Base-by-base conservation (phyloP, 2,888 invertebrate genomes). In the Ellobium chinense region DNA sequence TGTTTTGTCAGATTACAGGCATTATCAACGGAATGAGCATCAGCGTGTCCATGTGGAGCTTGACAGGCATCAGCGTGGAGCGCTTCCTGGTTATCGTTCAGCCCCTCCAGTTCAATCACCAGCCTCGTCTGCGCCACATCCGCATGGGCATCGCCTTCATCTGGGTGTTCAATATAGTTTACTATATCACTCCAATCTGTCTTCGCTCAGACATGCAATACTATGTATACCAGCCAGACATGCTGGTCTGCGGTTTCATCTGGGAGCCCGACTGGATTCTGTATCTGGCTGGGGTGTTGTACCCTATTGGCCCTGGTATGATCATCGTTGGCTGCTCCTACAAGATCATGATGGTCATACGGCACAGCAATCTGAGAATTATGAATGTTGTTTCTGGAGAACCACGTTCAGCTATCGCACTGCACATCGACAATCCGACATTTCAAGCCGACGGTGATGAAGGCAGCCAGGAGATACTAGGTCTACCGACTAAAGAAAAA, bases 21-120 rank as follows among this genome's bases (percentile, higher is more conserved):
- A n/a, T 66, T 18, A 66, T 76, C 54, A 76, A 76, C 56, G 76
- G 76, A 12, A 62, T 76, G 65, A 62, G 63, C 68, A 76, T 76
- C 29, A 36, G 66, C 31, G 76, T 76, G 34, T 76, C 76, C 34
- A 34, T 66, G 39, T 76, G 76, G 76, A 66, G 76, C n/a, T 27
- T 76, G 66, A 76, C 62, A 14, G 65, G 63, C 34, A 76, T 76
- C 56, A 66, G 76, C 66, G 39, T 76, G 36, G 76, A 76, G 36
- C 34, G 76, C 9, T 76, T 39, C n/a, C 66, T 66, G 12, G 66
- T 76, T 18, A 56, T 76, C 9, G 56, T 56, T 1, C 54, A 58
- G 14, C 72, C 72, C 9, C 9, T 29, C 7, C 56, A 58, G 18
- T 72, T 68, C 24, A 24, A 39, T 27, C n/a, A 65, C 21, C 39